These are phyloP conservation scores for Macrophya alboannulata DNA, from an alignment of 2,888 invertebrate species.

Conservation along the genomic window DNA sequence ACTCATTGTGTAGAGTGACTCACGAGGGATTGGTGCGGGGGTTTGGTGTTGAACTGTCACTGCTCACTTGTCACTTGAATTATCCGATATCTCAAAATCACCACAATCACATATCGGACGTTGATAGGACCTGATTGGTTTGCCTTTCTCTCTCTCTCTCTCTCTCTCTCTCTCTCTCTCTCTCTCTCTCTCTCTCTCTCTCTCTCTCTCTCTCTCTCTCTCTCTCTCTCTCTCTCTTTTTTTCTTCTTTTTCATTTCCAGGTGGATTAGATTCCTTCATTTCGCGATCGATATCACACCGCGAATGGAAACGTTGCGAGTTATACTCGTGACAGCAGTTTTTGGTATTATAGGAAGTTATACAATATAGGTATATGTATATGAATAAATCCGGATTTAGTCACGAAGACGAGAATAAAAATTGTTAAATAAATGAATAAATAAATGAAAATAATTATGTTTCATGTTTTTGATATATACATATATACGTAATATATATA, in stretches of 20 bases:
- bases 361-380: neutral
- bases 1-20: neutral
- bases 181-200: neutral
- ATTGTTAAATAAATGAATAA: neutral
- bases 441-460: neutral
- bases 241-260: neutral
- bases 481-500: neutral
- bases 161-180: neutral
- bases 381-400: neutral
- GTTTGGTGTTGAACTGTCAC: neutral
- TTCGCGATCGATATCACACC: constrained; percentile 6
- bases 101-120: constrained; percentile 14
- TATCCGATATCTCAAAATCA: constrained; percentile 30
- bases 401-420: neutral
- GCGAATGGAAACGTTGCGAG: neutral
- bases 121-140: constrained; percentile 21
- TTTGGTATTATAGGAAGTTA: no score
- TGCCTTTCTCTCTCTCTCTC: neutral
- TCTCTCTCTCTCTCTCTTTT: neutral
- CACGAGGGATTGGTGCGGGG: neutral
- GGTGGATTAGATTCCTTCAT: constrained; percentile 33
- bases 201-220: neutral
- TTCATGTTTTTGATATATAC: neutral
- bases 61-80: constrained; percentile 21
- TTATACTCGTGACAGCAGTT: neutral